These are phyloP conservation scores for Dastarcus helophoroides DNA, from an alignment of 2,888 invertebrate genomes.

Conservation along the genomic window DNA sequence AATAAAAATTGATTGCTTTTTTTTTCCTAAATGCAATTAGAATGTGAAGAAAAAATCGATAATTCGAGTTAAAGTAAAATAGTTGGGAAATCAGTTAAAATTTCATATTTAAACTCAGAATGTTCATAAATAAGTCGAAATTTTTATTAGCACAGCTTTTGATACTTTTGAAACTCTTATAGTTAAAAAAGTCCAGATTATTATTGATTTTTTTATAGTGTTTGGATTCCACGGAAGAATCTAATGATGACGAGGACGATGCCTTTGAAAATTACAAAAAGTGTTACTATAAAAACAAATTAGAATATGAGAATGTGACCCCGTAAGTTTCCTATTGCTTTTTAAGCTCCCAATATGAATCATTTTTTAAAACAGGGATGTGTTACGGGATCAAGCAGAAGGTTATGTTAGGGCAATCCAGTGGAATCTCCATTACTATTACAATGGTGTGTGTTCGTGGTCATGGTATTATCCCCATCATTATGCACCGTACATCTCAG, in stretches of 20 bases:
- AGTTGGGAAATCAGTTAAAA: too few species aligned
- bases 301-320: constrained; percentile 68
- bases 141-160: too few species aligned
- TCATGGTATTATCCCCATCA: constrained; percentile 97
- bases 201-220: constrained; percentile 1
- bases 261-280: constrained; percentile 68
- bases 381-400: constrained; percentile 69
- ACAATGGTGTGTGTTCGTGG: constrained; percentile 94
- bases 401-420: constrained; percentile 89
- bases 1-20: too few species aligned
- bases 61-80: too few species aligned
- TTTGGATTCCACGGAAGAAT: constrained; percentile 6
- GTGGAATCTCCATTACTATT: constrained; percentile 95
- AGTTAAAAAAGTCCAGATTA: too few species aligned
- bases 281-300: constrained; percentile 84
- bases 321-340: constrained; percentile 43
- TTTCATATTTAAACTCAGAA: too few species aligned
- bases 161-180: too few species aligned
- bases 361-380: constrained; percentile 50
- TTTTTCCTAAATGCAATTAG: too few species aligned
- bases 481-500: constrained; percentile 94
- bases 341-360: constrained; percentile 3
- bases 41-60: too few species aligned
- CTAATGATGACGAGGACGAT: constrained; percentile 45
- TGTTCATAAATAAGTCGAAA: too few species aligned